These are phyloP conservation scores for Cephalopachus bancanus DNA, from an alignment of 2,797 vertebrate genomes.

Conservation along the genomic window DNA sequence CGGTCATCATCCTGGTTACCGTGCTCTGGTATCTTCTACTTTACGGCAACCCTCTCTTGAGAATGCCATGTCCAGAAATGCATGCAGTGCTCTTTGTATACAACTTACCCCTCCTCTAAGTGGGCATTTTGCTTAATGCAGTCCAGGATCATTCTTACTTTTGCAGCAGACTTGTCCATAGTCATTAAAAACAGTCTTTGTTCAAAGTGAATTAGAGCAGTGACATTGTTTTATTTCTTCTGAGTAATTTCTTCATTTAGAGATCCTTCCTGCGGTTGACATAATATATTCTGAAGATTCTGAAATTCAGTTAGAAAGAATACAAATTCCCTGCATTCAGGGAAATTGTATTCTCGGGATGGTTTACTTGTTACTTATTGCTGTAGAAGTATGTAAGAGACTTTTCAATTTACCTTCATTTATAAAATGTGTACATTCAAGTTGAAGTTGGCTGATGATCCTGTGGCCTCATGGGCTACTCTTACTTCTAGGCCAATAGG, in stretches of 20 bases:
- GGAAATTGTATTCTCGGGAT: neutral
- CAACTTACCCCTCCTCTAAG: neutral
- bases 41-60: rapidly evolving
- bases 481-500: neutral
- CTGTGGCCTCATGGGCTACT: neutral
- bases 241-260: neutral
- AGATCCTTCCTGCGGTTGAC: neutral
- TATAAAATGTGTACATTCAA: slow-evolving; percentile 8
- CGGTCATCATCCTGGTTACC: too few relatives aligned
- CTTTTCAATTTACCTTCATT: neutral
- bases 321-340: neutral
- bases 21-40: too few relatives aligned
- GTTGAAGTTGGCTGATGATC: neutral
- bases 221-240: neutral
- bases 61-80: neutral
- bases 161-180: neutral
- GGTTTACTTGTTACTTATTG: neutral
- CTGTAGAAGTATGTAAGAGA: neutral
- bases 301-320: neutral
- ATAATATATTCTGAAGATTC: slow-evolving; percentile 13
- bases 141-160: neutral
- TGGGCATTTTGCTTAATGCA: neutral
- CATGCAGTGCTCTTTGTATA: rapidly evolving
- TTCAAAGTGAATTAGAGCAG: neutral
- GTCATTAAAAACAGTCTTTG: neutral